Conservation (phyloP, 35 echinoderm and acorn worm genomes). For the Holothuria glaberrima region DNA sequence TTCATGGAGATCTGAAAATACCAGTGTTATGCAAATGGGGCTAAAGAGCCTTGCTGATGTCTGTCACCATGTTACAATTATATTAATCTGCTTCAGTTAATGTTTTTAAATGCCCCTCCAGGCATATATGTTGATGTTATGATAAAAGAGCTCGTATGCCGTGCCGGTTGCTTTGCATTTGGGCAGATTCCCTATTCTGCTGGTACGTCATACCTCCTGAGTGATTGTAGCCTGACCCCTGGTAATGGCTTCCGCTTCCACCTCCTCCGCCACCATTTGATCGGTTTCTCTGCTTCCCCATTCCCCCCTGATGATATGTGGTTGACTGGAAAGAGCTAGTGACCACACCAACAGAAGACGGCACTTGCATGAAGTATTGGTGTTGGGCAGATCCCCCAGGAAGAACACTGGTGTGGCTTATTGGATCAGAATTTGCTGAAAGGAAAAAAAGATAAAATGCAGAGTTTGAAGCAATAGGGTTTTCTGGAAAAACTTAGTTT, state of each 20-base stretch:
- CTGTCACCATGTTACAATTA: no score
- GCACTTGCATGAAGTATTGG: slow-evolving; percentile 74
- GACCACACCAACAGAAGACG: slow-evolving; percentile 73
- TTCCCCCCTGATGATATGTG: slow-evolving; percentile 28
- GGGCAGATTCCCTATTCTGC: slow-evolving; percentile 17
- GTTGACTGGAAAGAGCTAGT: slow-evolving; percentile 67
- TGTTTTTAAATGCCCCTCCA: slow-evolving; percentile 3
- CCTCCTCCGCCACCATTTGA: background rate
- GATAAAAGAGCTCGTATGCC: slow-evolving; percentile 46
- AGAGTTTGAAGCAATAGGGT: background rate
- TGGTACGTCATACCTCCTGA: slow-evolving; percentile 50
- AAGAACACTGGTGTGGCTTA: slow-evolving; percentile 86
- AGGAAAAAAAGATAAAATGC: background rate
- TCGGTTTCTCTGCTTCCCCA: slow-evolving; percentile 20
- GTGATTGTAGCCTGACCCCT: slow-evolving; percentile 43
- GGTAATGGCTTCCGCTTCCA: background rate
- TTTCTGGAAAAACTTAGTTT: no score
- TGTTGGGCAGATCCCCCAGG: slow-evolving; percentile 85
- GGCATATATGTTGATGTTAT: slow-evolving; percentile 39
- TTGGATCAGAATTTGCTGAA: slow-evolving; percentile 92
- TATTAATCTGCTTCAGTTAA: background rate
- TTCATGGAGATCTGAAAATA: no score
- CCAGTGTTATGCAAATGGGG: no score
- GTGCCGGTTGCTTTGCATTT: slow-evolving; percentile 51
- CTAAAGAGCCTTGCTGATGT: no score